Percentiles rank a stretch among this genome's conserved stretches.
phyloP scores from a whole-genome alignment of 2,113 vertebrate genomes.

The Morone saxatilis region DNA sequence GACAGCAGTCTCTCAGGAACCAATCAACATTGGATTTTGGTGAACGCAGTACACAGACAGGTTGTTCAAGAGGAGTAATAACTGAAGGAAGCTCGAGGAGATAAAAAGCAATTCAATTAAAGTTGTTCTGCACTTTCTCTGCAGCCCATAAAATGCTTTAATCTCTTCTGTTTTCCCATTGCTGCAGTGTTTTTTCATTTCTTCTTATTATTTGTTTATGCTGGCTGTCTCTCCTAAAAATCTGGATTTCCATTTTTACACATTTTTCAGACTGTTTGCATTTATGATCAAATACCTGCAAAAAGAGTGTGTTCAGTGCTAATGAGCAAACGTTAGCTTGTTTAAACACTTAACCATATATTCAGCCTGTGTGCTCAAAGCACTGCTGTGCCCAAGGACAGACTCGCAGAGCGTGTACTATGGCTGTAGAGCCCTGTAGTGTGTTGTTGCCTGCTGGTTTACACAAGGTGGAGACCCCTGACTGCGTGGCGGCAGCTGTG shows the following conservation, averaged over 20 bases:
- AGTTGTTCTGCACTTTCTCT: not conserved
- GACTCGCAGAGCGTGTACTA: not conserved
- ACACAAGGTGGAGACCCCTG: too few relatives aligned
- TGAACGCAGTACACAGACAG: not conserved
- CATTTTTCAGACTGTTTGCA: too few relatives aligned
- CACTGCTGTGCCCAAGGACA: not conserved
- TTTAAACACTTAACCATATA: not conserved
- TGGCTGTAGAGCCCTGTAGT: too few relatives aligned
- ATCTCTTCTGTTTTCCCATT: not conserved
- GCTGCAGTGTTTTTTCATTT: not conserved
- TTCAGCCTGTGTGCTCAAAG: not conserved
- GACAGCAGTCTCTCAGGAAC: not conserved
- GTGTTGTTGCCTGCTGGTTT: too few relatives aligned
- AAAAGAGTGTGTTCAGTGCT: too few relatives aligned
- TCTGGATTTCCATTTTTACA: not conserved
- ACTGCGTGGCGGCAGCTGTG: too few relatives aligned
- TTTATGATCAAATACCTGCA: not conserved
- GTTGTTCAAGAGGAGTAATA: constrained; percentile 7
- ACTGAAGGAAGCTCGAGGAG: constrained; percentile 8
- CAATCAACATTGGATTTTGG: not conserved
- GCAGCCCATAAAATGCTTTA: not conserved
- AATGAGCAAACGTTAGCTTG: not conserved
- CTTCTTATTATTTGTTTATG: not conserved
- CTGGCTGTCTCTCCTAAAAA: not conserved
- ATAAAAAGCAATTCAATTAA: constrained; percentile 10